A percentile compares a stretch with the other conserved stretches of the same genome.
Evolutionary conservation across 2,797 vertebrate species (phyloP).

Genomic region (Microctenopoma lineatum): DNA sequence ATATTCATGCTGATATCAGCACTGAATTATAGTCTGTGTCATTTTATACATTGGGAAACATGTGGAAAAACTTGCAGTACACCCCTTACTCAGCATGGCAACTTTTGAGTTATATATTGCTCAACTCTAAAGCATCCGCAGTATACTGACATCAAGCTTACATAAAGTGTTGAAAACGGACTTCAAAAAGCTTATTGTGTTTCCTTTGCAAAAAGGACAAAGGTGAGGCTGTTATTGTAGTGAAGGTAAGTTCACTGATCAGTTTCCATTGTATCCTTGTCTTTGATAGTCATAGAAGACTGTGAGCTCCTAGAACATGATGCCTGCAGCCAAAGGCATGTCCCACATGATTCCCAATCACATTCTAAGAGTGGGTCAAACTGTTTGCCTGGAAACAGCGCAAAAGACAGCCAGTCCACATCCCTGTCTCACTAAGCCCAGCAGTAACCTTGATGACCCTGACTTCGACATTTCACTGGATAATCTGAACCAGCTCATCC

Average conservation of each 20-base stretch:
- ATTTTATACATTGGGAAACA: conserved; percentile 18
- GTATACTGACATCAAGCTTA: not conserved
- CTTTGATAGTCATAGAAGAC: conserved; percentile 36
- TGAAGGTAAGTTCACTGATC: conserved; percentile 33
- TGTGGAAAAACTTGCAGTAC: not conserved
- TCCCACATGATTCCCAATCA: conserved; percentile 85
- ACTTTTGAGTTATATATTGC: not conserved
- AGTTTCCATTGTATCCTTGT: conserved; percentile 42
- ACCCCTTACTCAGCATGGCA: not conserved
- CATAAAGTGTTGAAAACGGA: not conserved
- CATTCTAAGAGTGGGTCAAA: conserved; percentile 86
- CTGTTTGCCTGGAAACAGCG: conserved; percentile 69
- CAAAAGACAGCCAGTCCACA: conserved; percentile 37
- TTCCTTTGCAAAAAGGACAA: conserved; percentile 28
- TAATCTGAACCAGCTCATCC: conserved; percentile 89
- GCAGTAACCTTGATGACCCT: conserved; percentile 54
- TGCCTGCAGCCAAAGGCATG: conserved; percentile 77
- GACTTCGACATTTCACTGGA: conserved; percentile 88
- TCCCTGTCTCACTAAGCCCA: conserved; percentile 26
- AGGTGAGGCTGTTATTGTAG: conserved; percentile 5
- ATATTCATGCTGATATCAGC: conserved; percentile 49
- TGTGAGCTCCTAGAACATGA: conserved; percentile 56
- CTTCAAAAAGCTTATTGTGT: not conserved
- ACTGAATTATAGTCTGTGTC: conserved; percentile 9
- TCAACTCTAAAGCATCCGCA: not conserved